Percentiles rank a stretch among this genome's conserved stretches.
Conservation (phyloP, 1,140 invertebrate species). For the Zaprionus ornatus region DNA sequence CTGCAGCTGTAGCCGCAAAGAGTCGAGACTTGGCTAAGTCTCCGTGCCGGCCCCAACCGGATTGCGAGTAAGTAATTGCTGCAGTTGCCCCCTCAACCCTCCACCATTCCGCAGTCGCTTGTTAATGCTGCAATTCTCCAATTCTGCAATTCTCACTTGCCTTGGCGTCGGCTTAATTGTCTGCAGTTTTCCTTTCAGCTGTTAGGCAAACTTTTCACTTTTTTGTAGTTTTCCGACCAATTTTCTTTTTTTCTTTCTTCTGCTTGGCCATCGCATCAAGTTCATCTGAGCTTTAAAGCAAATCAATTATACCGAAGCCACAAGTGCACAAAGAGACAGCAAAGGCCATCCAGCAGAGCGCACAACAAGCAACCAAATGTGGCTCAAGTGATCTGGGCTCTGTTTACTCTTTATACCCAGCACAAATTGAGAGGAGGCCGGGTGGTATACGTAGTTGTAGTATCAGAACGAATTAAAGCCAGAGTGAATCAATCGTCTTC, state of each 20-base stretch:
- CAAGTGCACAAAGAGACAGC: slow-evolving; percentile 41
- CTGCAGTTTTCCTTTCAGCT: slow-evolving; percentile 70
- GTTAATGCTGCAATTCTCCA: slow-evolving; percentile 8
- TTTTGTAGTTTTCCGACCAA: slow-evolving; percentile 10
- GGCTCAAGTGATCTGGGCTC: slow-evolving; percentile 7
- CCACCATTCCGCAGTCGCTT: slow-evolving; percentile 17
- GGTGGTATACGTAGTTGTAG: neutral
- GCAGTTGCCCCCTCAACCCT: slow-evolving; percentile 62
- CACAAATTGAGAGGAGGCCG: neutral
- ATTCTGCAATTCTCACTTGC: neutral
- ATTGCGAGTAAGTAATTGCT: slow-evolving; percentile 79
- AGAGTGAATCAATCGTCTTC: no score
- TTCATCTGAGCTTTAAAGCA: slow-evolving; percentile 55
- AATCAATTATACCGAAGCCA: slow-evolving; percentile 70
- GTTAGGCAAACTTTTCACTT: slow-evolving; percentile 28
- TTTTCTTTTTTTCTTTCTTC: slow-evolving; percentile 4
- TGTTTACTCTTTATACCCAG: slow-evolving; percentile 3
- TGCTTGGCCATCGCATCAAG: slow-evolving; percentile 14
- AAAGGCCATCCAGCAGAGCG: slow-evolving; percentile 27
- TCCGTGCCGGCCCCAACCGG: slow-evolving; percentile 50
- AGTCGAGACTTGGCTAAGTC: slow-evolving; percentile 62
- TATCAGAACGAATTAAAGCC: no score
- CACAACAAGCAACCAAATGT: slow-evolving; percentile 13
- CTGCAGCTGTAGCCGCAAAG: slow-evolving; percentile 61
- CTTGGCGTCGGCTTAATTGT: slow-evolving; percentile 63